phyloP scores from a whole-genome alignment of 2,888 invertebrate species.

The Tipula unca region DNA sequence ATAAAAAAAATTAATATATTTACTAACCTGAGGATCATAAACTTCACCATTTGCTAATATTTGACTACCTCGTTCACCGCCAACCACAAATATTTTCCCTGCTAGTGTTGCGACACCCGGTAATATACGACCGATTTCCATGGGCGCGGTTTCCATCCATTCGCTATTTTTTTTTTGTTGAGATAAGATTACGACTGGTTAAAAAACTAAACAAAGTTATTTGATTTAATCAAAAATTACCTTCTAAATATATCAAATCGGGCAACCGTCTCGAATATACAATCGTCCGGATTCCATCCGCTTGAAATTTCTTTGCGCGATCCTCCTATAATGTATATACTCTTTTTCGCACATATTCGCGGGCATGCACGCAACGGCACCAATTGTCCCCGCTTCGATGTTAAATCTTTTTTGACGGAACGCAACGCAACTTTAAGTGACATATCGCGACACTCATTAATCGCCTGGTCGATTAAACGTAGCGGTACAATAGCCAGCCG shows the following conservation, averaged over 20 bases:
- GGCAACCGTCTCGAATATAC: constrained; percentile 73
- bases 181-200: constrained; percentile 32
- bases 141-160: constrained; percentile 73
- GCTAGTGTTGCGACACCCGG: constrained; percentile 79
- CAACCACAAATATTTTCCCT: constrained; percentile 82
- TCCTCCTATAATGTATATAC: constrained; percentile 82
- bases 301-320: constrained; percentile 68
- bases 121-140: constrained; percentile 76
- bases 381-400: constrained; percentile 63
- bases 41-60: constrained; percentile 83
- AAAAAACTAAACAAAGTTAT: neutral
- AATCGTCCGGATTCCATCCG: constrained; percentile 70
- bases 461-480: constrained; percentile 66
- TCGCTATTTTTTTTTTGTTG: too few relatives aligned
- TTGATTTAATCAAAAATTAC: constrained; percentile 9
- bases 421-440: constrained; percentile 73
- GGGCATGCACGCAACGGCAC: constrained; percentile 70
- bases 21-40: constrained; percentile 54
- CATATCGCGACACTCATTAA: constrained; percentile 69
- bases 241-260: constrained; percentile 57
- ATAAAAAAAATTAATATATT: neutral
- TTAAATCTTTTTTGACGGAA: constrained; percentile 69
- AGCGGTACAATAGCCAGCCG: constrained; percentile 76
- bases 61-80: constrained; percentile 84
- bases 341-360: constrained; percentile 75